Percentiles rank a stretch among this genome's conserved stretches.
Conservation (phyloP, 2,797 vertebrate genomes). For the Pseudochirops cupreus region DNA sequence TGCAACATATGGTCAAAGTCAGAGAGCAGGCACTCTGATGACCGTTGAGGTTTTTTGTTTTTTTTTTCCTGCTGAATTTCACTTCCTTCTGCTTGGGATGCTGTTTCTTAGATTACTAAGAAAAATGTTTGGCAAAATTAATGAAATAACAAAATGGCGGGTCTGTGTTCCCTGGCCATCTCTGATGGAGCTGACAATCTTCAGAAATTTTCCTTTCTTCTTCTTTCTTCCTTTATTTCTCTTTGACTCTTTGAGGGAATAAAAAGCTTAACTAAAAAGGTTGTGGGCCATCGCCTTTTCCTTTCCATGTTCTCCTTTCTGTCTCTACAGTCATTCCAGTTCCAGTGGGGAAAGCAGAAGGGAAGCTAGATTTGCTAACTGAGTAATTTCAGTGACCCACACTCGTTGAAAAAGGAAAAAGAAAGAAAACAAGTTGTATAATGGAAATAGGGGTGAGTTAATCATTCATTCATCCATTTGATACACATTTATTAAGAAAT, state of each 20-base stretch:
- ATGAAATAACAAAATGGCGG: slow-evolving; percentile 66
- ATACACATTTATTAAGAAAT: background rate
- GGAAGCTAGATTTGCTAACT: background rate
- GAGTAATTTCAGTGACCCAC: background rate
- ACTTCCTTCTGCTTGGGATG: background rate
- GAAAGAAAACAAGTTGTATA: background rate
- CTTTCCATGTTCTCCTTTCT: background rate
- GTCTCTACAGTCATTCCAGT: background rate
- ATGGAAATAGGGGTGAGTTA: background rate
- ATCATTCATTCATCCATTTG: background rate
- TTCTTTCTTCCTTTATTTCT: background rate
- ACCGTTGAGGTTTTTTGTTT: background rate
- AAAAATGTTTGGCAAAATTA: slow-evolving; percentile 34
- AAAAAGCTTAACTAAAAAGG: background rate
- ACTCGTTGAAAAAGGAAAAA: background rate
- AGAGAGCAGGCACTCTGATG: background rate
- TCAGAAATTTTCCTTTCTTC: slow-evolving; percentile 45
- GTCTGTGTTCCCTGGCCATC: background rate
- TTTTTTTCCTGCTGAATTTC: slow-evolving; percentile 31
- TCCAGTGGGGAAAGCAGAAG: background rate
- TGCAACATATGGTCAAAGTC: slow-evolving; percentile 14
- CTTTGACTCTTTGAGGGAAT: background rate
- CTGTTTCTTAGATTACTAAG: slow-evolving; percentile 45
- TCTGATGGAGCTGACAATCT: slow-evolving; percentile 38
- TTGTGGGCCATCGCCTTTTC: background rate